Conservation (phyloP, 1,140 invertebrate species). For the Drosophila quadrilineata region DNA sequence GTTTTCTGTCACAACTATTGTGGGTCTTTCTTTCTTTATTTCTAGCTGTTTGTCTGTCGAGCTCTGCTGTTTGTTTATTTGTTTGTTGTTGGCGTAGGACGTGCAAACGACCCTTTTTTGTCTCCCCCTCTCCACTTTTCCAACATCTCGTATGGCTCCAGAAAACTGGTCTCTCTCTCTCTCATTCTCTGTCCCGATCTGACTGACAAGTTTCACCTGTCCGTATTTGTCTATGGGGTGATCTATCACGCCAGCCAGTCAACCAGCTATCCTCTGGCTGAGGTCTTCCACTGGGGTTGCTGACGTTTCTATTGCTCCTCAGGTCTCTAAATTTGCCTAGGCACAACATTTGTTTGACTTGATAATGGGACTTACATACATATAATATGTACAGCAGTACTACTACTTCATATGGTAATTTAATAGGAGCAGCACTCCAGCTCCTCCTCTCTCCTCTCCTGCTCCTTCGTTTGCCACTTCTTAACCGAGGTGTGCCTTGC, state of each 20-base stretch:
- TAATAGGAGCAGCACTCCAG: constrained; percentile 58
- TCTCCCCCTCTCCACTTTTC: too few species aligned
- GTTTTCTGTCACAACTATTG: constrained; percentile 19
- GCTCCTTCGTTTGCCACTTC: too few species aligned
- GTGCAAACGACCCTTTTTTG: constrained; percentile 65
- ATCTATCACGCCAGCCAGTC: constrained; percentile 69
- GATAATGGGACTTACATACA: constrained; percentile 54
- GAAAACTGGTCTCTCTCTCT: constrained; percentile 23
- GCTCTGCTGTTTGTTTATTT: constrained; percentile 47
- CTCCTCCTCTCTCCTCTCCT: too few species aligned
- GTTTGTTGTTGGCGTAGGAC: constrained; percentile 66
- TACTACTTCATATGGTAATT: constrained; percentile 59
- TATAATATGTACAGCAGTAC: too few species aligned
- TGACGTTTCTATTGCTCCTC: constrained; percentile 43
- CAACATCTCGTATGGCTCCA: too few species aligned
- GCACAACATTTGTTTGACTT: constrained; percentile 70
- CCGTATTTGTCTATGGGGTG: constrained; percentile 76
- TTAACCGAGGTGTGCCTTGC: constrained; percentile 31
- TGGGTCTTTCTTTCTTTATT: constrained; percentile 14
- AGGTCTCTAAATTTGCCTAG: constrained; percentile 38
- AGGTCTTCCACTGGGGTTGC: constrained; percentile 29
- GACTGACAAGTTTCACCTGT: constrained; percentile 79
- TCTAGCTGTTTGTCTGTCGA: too few species aligned
- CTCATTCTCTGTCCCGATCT: constrained; percentile 10
- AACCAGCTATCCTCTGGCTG: too few species aligned